Evolutionary conservation across 2,888 invertebrate species (phyloP).

Genomic region (Sipha maydis): DNA sequence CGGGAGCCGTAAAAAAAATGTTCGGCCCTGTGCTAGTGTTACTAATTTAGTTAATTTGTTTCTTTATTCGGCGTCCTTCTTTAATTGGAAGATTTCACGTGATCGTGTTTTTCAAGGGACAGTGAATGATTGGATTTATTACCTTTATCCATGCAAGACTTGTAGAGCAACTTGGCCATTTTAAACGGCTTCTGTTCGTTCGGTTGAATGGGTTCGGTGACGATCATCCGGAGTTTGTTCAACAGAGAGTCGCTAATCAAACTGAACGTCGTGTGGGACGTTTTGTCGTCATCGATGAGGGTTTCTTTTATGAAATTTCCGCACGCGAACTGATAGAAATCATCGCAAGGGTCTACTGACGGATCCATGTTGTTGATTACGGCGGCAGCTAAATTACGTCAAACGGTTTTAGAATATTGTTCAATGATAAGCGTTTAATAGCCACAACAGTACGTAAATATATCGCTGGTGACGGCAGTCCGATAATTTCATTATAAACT

Average conservation of each 20-base stretch:
- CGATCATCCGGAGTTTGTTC: slow-evolving; percentile 77
- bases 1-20: too few species aligned
- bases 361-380: slow-evolving; percentile 79
- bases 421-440: too few species aligned
- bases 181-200: slow-evolving; percentile 78
- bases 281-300: slow-evolving; percentile 84
- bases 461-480: background rate
- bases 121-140: slow-evolving; percentile 62
- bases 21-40: too few species aligned
- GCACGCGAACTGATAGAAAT: slow-evolving; percentile 84
- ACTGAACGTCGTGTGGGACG: slow-evolving; percentile 80
- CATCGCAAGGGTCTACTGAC: slow-evolving; percentile 80
- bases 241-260: slow-evolving; percentile 79
- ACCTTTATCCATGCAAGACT: slow-evolving; percentile 90
- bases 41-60: too few species aligned
- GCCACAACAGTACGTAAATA: too few species aligned
- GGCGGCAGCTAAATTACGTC: slow-evolving; percentile 72
- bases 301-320: slow-evolving; percentile 79
- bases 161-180: slow-evolving; percentile 84
- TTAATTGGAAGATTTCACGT: background rate
- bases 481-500: background rate
- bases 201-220: slow-evolving; percentile 74
- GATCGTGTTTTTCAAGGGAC: background rate
- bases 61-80: too few species aligned
- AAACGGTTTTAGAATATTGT: background rate